These are phyloP conservation scores for Spheniscus humboldti DNA, from an alignment of 2,797 vertebrate genomes.

Conservation along the genomic window DNA sequence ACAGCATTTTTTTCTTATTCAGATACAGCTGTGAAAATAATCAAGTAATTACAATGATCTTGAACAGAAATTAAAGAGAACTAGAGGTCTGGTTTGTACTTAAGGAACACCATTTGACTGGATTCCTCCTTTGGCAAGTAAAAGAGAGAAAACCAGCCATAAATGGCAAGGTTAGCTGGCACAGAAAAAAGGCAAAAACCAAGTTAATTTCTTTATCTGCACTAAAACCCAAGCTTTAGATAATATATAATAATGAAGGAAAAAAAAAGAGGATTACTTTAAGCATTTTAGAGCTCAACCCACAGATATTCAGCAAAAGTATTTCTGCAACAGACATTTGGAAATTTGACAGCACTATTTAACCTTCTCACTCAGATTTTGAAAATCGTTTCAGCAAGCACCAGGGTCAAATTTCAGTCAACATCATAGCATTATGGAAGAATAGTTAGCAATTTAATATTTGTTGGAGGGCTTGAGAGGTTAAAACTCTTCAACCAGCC, in stretches of 20 bases:
- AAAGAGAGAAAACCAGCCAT: background rate
- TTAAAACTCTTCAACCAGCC: constrained; percentile 1
- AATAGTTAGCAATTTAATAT: background rate
- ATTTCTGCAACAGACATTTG: constrained; percentile 27
- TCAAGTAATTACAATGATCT: constrained; percentile 30
- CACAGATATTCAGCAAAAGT: background rate
- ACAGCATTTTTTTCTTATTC: constrained; percentile 30
- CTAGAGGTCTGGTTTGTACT: background rate
- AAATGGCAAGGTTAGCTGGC: background rate
- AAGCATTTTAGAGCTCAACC: constrained; percentile 3
- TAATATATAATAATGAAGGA: constrained; percentile 19
- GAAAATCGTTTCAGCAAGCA: constrained; percentile 29
- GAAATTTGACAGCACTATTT: constrained; percentile 48
- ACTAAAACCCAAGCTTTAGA: background rate
- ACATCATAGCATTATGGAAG: background rate
- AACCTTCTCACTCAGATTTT: constrained; percentile 46
- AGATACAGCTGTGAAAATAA: constrained; percentile 58
- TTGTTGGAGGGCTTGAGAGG: background rate
- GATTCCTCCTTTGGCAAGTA: background rate
- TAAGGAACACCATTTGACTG: background rate
- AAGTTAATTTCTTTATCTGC: constrained; percentile 14
- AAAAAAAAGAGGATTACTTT: background rate
- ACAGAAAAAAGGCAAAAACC: background rate
- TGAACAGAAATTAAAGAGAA: constrained; percentile 20
- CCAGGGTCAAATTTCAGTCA: constrained; percentile 45